Evolutionary conservation across 2,888 invertebrate genomes (phyloP).

Genomic region (Drosophila greeni): DNA sequence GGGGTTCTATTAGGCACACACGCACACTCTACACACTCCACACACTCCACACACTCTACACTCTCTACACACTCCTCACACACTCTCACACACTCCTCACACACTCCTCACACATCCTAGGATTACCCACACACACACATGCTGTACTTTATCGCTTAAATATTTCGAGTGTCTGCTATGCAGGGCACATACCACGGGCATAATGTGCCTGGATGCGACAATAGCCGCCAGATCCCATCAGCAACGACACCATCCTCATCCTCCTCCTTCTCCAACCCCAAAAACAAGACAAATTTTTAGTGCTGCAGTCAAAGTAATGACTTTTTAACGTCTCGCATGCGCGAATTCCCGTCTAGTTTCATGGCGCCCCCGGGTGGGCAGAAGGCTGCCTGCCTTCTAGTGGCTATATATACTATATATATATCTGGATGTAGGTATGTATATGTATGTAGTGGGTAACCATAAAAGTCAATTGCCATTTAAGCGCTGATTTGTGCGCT

Average conservation of each 20-base stretch:
- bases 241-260: not conserved
- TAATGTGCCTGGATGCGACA: conserved; percentile 68
- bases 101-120: conserved; percentile 14
- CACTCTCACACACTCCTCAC: conserved; percentile 47
- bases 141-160: conserved; percentile 65
- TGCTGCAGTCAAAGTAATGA: conserved; percentile 57
- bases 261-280: not conserved
- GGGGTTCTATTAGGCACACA: conserved; percentile 71
- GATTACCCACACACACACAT: conserved; percentile 1
- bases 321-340: conserved; percentile 56
- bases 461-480: conserved; percentile 64
- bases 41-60: too few relatives aligned
- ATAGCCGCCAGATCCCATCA: conserved; percentile 43
- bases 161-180: conserved; percentile 64
- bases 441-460: conserved; percentile 1
- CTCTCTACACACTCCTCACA: conserved; percentile 21
- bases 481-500: conserved; percentile 64
- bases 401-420: not conserved
- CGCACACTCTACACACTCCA: not conserved
- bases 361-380: conserved; percentile 43
- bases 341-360: conserved; percentile 26
- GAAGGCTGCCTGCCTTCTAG: not conserved
- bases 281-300: conserved; percentile 61
- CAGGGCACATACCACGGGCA: conserved; percentile 43
- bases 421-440: not conserved